These are phyloP conservation scores for Pissodes strobi DNA, from an alignment of 1,140 invertebrate species.

Conservation along the genomic window DNA sequence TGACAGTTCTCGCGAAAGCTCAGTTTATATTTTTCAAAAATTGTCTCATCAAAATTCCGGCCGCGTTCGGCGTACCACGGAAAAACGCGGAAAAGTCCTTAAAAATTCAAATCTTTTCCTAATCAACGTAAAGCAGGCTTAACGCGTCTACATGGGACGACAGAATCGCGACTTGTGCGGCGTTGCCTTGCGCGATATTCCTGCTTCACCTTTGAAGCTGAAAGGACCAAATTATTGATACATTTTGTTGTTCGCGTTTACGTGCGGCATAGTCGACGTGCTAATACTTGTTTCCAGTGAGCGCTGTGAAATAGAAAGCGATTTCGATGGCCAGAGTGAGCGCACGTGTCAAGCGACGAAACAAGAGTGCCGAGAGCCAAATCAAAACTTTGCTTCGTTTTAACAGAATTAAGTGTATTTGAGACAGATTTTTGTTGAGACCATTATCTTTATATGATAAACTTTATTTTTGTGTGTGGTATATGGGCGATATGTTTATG, in stretches of 20 bases:
- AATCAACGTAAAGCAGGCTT: conserved; percentile 23
- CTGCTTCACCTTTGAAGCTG: conserved; percentile 24
- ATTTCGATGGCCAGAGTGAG: conserved; percentile 14
- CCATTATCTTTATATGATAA: conserved; percentile 33
- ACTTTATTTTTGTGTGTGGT: conserved; percentile 29
- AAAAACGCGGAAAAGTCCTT: conserved; percentile 10
- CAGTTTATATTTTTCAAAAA: no score
- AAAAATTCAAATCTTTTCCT: conserved; percentile 25
- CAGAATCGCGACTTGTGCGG: conserved; percentile 21
- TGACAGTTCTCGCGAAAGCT: no score
- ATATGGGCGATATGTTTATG: conserved; percentile 13
- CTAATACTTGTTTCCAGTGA: conserved; percentile 17
- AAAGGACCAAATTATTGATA: conserved; percentile 22
- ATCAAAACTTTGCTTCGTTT: conserved; percentile 32
- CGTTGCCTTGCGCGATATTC: conserved; percentile 30
- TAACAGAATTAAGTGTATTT: conserved; percentile 30
- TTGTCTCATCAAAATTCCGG: neutral
- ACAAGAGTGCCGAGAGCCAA: neutral
- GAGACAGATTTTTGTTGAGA: conserved; percentile 30
- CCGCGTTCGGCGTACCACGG: neutral
- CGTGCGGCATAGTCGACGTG: neutral
- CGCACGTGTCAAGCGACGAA: conserved; percentile 12
- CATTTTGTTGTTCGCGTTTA: neutral
- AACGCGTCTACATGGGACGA: conserved; percentile 19
- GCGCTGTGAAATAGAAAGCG: conserved; percentile 26